phyloP scores from a whole-genome alignment of 2,797 vertebrate genomes.

The Hydrophis major region DNA sequence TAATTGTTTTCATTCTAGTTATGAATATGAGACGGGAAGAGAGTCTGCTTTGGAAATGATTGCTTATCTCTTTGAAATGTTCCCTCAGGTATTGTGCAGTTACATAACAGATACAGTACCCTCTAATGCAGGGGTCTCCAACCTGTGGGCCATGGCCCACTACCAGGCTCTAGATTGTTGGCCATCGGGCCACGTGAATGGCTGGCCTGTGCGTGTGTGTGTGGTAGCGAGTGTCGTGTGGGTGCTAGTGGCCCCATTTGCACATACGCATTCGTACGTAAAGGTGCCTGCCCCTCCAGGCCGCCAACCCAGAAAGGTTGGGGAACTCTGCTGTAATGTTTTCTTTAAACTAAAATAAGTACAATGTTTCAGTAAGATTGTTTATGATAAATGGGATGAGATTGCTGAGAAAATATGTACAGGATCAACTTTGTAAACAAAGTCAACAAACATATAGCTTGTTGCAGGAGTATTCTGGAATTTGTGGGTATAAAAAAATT shows the following conservation, averaged over 20 bases:
- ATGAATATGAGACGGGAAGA: conserved; percentile 91
- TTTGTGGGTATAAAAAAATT: not conserved
- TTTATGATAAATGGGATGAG: not conserved
- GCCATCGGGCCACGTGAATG: not conserved
- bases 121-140: not conserved
- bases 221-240: not conserved
- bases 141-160: no score
- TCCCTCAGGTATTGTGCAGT: conserved; percentile 81
- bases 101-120: not conserved
- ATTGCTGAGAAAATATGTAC: not conserved
- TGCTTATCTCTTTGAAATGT: conserved; percentile 85
- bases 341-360: not conserved
- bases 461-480: not conserved
- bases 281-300: not conserved
- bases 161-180: not conserved
- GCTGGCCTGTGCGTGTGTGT: not conserved
- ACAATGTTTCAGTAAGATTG: not conserved
- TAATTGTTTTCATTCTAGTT: conserved; percentile 68
- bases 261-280: not conserved
- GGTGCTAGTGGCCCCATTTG: not conserved
- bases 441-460: not conserved
- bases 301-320: not conserved
- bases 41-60: conserved; percentile 93
- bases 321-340: not conserved
- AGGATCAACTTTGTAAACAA: not conserved